Base-by-base conservation (phyloP, 1,140 invertebrate species). In the Brachionus sp. region DNA sequence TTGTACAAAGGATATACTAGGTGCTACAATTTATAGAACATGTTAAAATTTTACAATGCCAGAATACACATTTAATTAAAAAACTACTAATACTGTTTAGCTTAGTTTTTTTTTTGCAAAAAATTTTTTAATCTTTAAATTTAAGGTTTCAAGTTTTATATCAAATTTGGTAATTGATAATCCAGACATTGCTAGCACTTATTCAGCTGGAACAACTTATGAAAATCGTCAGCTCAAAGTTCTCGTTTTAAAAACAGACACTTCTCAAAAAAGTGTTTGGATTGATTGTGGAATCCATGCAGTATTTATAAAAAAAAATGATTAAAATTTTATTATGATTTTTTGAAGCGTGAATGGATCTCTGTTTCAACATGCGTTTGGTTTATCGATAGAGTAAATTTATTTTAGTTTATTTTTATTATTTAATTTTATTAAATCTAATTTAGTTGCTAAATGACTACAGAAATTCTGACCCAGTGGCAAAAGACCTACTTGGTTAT, bases 351-450 rank as follows among this genome's bases (percentile, higher is more conserved):
- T 44, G 70, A 75, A 75, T 75, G 70, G 70, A 29, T 75, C 25
- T 44, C 37, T 5, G n/a, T 50, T 10, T 16, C 37, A 19, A 19
- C 70, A 23, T 75, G 70, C 13, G 23, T 75, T 5, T 75, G 33
- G 29, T 75, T 75, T 13, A 50, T 75, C 6, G 70, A 75, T 39
- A 42, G 70, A 25, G 68, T 70, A 70, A 70, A 23, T 44, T 44
- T 9, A 19, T 39, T 13, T 29, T 29, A 4, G 25, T 16, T 77
- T 23, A 23, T 2, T 42, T 33, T 75, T 19, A 3, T 16, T 88
- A 25, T 23, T 5, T 19, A 75, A 9, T 35, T 88, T 86, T 82
- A 86, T 89, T 75, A 88, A 87, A 77, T 75, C 86, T 83, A 86
- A 87, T 82, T 25, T 80, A 80, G 23, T 44, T 39, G 3, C 13